A percentile compares a stretch with the other conserved stretches of the same genome.
Conservation (phyloP, 2,113 vertebrate species). For the Nothocercus nigrocapillus region DNA sequence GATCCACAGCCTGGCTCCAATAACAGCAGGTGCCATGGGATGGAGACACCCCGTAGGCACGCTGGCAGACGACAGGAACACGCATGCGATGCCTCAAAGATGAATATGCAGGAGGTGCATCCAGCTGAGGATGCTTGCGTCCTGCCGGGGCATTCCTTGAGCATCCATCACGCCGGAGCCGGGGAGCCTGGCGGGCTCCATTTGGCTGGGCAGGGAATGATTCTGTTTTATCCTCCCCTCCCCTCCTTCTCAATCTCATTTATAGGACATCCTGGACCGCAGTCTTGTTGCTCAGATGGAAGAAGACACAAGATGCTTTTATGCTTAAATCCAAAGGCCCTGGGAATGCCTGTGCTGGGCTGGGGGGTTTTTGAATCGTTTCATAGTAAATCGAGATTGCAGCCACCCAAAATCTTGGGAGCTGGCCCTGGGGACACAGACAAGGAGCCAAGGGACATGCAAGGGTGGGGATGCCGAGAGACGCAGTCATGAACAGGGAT, state of each 20-base stretch:
- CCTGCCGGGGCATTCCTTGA: background rate
- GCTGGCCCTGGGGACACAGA: background rate
- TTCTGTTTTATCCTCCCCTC: background rate
- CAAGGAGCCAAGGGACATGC: rapidly evolving
- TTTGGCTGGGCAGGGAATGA: rapidly evolving
- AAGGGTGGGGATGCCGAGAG: background rate
- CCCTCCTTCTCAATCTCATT: background rate
- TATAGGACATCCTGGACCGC: background rate
- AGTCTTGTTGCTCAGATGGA: background rate
- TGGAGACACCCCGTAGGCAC: background rate
- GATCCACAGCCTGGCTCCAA: background rate
- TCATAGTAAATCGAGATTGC: background rate
- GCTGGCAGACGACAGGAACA: background rate
- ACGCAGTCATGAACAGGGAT: too few species aligned
- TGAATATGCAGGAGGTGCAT: background rate
- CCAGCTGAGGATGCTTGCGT: background rate
- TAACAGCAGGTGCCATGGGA: too few species aligned
- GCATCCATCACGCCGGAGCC: background rate
- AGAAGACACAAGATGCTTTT: background rate
- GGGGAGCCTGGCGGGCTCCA: rapidly evolving
- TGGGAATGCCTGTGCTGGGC: rapidly evolving
- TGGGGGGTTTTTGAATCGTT: rapidly evolving
- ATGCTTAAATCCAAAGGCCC: background rate
- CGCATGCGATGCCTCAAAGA: background rate
- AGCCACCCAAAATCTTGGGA: rapidly evolving